Percentiles rank a stretch among this genome's conserved stretches.
These are phyloP conservation scores for Urocitellus parryii DNA, from an alignment of 2,113 vertebrate genomes.

Conservation along the genomic window DNA sequence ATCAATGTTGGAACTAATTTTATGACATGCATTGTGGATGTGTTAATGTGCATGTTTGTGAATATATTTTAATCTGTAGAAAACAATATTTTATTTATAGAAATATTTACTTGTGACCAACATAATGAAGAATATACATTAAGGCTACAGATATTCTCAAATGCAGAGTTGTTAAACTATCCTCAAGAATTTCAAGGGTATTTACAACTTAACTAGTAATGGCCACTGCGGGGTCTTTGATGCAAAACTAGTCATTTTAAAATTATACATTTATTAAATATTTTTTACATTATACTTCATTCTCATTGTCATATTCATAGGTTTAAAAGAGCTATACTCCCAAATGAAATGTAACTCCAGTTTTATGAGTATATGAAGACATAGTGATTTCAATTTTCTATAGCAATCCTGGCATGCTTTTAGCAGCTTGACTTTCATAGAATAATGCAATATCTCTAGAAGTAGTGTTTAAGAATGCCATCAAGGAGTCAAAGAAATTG, in stretches of 20 bases:
- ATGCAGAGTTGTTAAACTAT: conserved; percentile 74
- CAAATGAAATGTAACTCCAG: conserved; percentile 38
- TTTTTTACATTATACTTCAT: conserved; percentile 51
- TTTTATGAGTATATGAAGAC: conserved; percentile 60
- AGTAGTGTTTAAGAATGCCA: not conserved
- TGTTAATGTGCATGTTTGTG: not conserved
- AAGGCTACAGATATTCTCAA: conserved; percentile 75
- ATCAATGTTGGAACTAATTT: not conserved
- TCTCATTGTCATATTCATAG: conserved; percentile 64
- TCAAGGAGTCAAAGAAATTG: not conserved
- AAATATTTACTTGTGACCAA: not conserved
- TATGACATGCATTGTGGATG: no score
- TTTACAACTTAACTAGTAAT: conserved; percentile 83
- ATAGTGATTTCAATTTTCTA: conserved; percentile 42
- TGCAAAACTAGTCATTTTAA: conserved; percentile 77
- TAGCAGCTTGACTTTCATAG: not conserved
- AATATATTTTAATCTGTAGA: not conserved
- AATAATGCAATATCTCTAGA: conserved; percentile 41
- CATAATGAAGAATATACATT: conserved; percentile 70
- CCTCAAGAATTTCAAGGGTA: conserved; percentile 76
- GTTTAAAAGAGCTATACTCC: conserved; percentile 30
- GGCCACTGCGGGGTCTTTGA: conserved; percentile 59
- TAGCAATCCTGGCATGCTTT: conserved; percentile 39
- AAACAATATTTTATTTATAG: not conserved
- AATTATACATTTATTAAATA: conserved; percentile 79